A percentile compares a stretch with the other conserved stretches of the same genome.
phyloP scores from a whole-genome alignment of 2,797 vertebrate species.

The Cephalopachus bancanus region DNA sequence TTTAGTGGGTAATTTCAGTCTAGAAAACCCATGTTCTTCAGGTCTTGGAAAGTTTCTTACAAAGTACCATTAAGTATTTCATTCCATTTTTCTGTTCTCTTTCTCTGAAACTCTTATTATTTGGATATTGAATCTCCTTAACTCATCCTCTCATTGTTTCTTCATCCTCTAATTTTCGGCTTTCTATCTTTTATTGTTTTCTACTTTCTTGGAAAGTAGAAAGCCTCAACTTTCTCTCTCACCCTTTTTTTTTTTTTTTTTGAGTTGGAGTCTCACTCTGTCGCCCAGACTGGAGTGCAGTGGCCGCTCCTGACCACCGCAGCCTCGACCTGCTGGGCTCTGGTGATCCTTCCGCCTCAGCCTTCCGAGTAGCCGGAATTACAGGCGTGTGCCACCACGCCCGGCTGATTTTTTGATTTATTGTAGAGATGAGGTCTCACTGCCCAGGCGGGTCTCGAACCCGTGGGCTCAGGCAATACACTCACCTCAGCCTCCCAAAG shows the following conservation, averaged over 20 bases:
- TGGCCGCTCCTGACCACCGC: too few species aligned
- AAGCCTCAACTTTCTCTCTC: neutral
- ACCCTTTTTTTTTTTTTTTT: neutral
- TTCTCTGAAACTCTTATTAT: constrained; percentile 37
- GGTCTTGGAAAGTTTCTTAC: neutral
- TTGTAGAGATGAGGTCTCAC: too few species aligned
- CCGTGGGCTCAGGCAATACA: too few species aligned
- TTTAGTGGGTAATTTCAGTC: neutral
- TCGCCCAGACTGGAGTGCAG: too few species aligned
- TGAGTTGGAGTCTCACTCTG: too few species aligned
- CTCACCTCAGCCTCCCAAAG: too few species aligned
- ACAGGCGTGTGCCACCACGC: too few species aligned
- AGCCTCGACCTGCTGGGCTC: too few species aligned
- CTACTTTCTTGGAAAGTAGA: neutral
- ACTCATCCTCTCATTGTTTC: neutral
- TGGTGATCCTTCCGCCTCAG: too few species aligned
- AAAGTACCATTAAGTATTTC: neutral
- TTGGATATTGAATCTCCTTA: neutral
- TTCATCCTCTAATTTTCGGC: neutral
- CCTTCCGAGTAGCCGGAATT: too few species aligned
- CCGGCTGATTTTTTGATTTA: too few species aligned
- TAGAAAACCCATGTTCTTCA: constrained; percentile 28
- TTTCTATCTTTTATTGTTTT: neutral
- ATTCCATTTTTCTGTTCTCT: neutral
- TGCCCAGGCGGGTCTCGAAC: too few species aligned